Evolutionary conservation across 2,888 invertebrate genomes (phyloP), one percentile per base, ranked within the genome.

Genomic region (Abscondita cerata): DNA sequence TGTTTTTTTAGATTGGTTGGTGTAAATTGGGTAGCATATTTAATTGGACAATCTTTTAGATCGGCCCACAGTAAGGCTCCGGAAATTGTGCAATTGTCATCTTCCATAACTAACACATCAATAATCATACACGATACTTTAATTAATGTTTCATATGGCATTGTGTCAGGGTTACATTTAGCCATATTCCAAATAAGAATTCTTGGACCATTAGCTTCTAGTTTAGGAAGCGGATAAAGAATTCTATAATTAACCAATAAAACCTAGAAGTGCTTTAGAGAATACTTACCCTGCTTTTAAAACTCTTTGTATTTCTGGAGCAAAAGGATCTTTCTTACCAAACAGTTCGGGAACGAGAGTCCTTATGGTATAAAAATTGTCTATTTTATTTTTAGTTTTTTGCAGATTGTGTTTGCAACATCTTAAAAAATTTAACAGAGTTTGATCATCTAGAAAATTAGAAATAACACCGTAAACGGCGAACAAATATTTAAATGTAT

Each of bases 261-360:
- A 16, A 2, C n/a, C 11, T 16, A 9, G 8, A 33, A 9, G 3
- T 16, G 5, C 5, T 18, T 5, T 11, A 1, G 2, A 16, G 8
- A 18, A 44, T 16, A 46, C 73, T 67, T 72, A 84, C 84, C 84
- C 84, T 16, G 77, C 63, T 15, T 73, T 70, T 5, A 81, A 69
- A 31, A 81, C 62, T 59, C 75, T 66, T 64, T 73, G 72, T 16
- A 75, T 64, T 62, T 74, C 72, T 0, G 73, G 60, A 11, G 62
- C 18, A 38, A 66, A 64, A 1, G 85, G 84, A 73, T 85, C 84
- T 68, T 84, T 79, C 61, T 82, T 73, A 5, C 80, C 78, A 68
- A 85, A 85, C 64, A 87, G 80, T 68, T 88, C 87, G 1, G 88
- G 87, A 0, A 86, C 80, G 31, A 84, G 78, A 1, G 82, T 81